phyloP scores from a whole-genome alignment of 2,113 vertebrate genomes.

The Nanger granti region DNA sequence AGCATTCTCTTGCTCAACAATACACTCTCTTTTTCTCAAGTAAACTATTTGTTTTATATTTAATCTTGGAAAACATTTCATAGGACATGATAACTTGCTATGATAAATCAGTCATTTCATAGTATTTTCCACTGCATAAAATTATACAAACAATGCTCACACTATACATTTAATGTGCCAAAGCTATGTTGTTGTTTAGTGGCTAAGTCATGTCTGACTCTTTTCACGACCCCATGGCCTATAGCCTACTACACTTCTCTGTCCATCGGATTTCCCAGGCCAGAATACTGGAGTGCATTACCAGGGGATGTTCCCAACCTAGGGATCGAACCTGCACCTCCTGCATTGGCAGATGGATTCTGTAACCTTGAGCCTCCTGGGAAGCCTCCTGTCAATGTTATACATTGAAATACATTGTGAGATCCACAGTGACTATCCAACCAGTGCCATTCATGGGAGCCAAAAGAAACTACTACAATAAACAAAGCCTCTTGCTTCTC shows the following conservation, averaged over 20 bases:
- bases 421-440: background rate
- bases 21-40: background rate
- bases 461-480: background rate
- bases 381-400: background rate
- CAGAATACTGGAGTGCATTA: background rate
- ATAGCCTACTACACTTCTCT: background rate
- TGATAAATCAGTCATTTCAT: background rate
- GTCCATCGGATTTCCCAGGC: background rate
- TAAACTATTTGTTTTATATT: background rate
- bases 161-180: background rate
- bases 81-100: background rate
- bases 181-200: background rate
- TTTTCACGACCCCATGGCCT: background rate
- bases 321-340: background rate
- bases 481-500: background rate
- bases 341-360: background rate
- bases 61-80: background rate
- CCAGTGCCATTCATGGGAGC: background rate
- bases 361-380: background rate
- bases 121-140: background rate
- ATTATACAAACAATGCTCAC: background rate
- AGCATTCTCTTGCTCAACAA: background rate
- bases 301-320: background rate
- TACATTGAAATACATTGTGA: background rate
- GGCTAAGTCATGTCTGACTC: background rate